Percentiles rank a stretch among this genome's conserved stretches.
phyloP scores from a whole-genome alignment of 2,113 vertebrate species.

The Dermatemys mawii region DNA sequence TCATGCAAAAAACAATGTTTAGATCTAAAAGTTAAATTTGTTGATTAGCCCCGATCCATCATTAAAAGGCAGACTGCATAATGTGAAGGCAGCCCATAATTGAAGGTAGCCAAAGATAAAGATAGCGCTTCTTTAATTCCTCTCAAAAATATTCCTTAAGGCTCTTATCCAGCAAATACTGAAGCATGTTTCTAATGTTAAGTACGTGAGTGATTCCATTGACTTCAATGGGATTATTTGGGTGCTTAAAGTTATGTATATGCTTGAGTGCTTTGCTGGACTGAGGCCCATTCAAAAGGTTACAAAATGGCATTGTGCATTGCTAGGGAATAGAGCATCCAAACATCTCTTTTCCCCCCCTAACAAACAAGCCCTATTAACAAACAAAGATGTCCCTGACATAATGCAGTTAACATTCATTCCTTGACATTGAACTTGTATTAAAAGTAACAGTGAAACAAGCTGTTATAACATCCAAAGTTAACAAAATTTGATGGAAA shows the following conservation, averaged over 20 bases:
- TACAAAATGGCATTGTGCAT: not conserved
- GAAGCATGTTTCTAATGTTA: not conserved
- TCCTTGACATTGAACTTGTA: not conserved
- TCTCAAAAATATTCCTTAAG: not conserved
- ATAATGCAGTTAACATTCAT: not conserved
- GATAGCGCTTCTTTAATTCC: not conserved
- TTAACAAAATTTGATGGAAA: not conserved
- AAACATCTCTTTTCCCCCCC: not conserved
- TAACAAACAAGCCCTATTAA: not conserved
- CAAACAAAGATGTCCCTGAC: not conserved
- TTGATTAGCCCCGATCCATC: not conserved
- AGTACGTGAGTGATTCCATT: not conserved
- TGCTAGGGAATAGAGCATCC: not conserved
- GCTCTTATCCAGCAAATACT: not conserved
- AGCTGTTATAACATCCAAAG: not conserved
- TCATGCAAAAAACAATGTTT: not conserved
- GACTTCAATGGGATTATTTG: not conserved
- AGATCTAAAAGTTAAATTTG: not conserved
- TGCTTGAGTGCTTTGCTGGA: not conserved
- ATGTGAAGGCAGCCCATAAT: not conserved
- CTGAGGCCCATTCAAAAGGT: not conserved
- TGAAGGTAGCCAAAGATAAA: not conserved
- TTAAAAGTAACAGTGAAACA: not conserved
- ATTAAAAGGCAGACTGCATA: not conserved
- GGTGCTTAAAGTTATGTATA: not conserved